Conservation (phyloP, 1,140 invertebrate species). For the Homalodisca vitripennis region DNA sequence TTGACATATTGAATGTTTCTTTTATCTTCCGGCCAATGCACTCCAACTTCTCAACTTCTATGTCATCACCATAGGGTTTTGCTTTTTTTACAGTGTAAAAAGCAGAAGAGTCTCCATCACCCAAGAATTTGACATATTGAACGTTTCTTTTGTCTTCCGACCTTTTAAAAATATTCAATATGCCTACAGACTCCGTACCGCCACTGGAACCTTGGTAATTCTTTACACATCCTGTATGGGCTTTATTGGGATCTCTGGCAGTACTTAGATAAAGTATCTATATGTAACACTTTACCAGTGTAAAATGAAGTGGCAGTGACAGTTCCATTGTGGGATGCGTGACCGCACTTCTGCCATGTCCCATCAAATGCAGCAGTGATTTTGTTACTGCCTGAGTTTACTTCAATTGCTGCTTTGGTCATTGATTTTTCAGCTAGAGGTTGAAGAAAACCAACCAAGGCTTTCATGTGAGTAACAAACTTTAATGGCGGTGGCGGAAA, state of each 20-base stretch:
- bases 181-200: constrained; percentile 32
- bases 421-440: background rate
- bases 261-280: background rate
- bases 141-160: constrained; percentile 7
- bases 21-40: background rate
- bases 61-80: constrained; percentile 15
- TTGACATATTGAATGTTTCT: constrained; percentile 1
- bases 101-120: constrained; percentile 27
- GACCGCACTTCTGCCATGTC: background rate
- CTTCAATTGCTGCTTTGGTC: background rate
- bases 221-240: background rate
- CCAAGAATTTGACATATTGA: constrained; percentile 19
- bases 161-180: constrained; percentile 4
- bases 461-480: background rate
- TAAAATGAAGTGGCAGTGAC: background rate
- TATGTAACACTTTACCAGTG: background rate
- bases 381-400: background rate
- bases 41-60: constrained; percentile 1
- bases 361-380: background rate
- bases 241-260: background rate
- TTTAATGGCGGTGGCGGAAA: background rate
- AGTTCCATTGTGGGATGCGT: background rate
- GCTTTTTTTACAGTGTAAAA: constrained; percentile 7
- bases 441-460: background rate
- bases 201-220: constrained; percentile 28